Evolutionary conservation across 2,888 invertebrate species (phyloP).

Genomic region (Machimus atricapillus): DNA sequence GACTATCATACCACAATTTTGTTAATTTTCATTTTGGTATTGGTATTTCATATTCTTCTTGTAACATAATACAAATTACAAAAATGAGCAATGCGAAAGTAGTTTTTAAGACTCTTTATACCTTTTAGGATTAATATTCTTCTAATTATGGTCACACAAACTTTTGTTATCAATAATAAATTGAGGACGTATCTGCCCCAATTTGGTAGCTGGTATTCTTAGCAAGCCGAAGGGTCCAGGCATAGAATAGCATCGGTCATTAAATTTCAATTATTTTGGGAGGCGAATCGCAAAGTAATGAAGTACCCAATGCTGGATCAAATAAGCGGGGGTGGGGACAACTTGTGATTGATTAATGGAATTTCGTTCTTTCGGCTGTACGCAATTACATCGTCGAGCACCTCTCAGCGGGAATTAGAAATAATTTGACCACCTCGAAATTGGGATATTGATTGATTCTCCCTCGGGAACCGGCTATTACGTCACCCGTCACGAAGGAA

Average conservation of each 20-base stretch:
- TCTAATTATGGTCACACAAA: neutral
- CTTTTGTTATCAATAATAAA: neutral
- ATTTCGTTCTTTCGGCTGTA: slow-evolving; percentile 9
- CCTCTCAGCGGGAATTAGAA: slow-evolving; percentile 35
- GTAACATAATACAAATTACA: no score
- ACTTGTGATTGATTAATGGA: slow-evolving; percentile 39
- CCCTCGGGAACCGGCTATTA: neutral
- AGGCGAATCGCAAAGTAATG: slow-evolving; percentile 15
- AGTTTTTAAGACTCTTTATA: neutral
- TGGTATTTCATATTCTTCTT: no score
- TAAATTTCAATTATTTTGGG: slow-evolving; percentile 34
- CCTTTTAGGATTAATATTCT: neutral
- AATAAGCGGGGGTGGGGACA: neutral
- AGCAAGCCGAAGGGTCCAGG: neutral
- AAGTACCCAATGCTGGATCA: neutral
- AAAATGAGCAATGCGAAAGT: neutral
- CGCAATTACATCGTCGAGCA: slow-evolving; percentile 32
- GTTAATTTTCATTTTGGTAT: no score
- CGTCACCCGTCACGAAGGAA: neutral
- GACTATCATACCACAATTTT: no score
- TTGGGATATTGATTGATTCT: slow-evolving; percentile 33
- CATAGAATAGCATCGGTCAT: neutral
- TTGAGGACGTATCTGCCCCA: neutral
- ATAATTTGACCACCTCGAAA: slow-evolving; percentile 30
- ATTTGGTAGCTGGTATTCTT: neutral